Conservation (phyloP, 2,888 invertebrate species). For the Leptinotarsa juncta region DNA sequence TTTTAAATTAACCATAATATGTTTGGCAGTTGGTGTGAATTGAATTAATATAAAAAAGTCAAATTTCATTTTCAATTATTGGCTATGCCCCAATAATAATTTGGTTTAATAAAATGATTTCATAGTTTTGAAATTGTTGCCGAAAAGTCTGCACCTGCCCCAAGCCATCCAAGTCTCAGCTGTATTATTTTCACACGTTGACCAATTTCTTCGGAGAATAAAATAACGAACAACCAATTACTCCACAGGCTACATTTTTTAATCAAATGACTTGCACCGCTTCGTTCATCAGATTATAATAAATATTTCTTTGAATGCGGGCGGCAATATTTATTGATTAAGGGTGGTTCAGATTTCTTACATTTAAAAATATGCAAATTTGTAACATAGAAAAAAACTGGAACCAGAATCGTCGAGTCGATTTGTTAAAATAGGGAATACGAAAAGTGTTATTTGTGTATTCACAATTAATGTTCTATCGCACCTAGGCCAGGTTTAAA, state of each 20-base stretch:
- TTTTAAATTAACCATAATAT: no score
- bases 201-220: not conserved
- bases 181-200: constrained; percentile 11
- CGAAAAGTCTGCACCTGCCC: not conserved
- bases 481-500: no score
- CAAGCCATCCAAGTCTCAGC: not conserved
- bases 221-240: not conserved
- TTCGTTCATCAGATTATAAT: not conserved
- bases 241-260: not conserved
- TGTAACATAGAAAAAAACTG: no score
- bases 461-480: no score
- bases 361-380: no score
- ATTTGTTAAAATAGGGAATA: no score
- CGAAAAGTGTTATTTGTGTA: no score
- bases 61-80: not conserved
- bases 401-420: no score
- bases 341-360: no score
- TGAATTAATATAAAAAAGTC: not conserved
- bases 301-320: no score
- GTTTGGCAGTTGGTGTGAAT: no score
- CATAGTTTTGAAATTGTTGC: constrained; percentile 6
- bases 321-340: no score
- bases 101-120: constrained; percentile 7
- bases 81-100: not conserved
- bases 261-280: not conserved